Percentiles rank a stretch among this genome's conserved stretches.
Evolutionary conservation across 64 coral and sea anemone species (phyloP).

Genomic region (Porites lutea): DNA sequence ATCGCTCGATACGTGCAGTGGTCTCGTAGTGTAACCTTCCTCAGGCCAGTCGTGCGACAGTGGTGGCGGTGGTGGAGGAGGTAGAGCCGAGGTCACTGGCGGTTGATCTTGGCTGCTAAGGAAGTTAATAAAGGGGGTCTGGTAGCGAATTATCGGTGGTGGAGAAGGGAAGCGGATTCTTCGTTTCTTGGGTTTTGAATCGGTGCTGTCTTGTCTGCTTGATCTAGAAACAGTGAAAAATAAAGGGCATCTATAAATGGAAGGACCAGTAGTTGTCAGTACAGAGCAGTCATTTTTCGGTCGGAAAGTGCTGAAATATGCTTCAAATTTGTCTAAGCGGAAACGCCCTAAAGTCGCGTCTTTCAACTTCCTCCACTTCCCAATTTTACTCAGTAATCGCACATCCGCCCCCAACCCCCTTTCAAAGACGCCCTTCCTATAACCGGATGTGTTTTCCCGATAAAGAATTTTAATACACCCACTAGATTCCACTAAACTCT

Average conservation of each 20-base stretch:
- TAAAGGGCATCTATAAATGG: neutral
- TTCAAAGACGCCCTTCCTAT: too few relatives aligned
- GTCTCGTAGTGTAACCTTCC: constrained; percentile 12
- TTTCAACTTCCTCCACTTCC: too few relatives aligned
- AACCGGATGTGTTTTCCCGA: too few relatives aligned
- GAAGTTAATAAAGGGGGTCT: constrained; percentile 75
- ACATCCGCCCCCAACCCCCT: too few relatives aligned
- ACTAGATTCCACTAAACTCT: too few relatives aligned
- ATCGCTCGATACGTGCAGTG: neutral
- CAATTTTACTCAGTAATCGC: too few relatives aligned
- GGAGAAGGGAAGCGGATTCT: constrained; percentile 79
- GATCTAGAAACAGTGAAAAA: neutral
- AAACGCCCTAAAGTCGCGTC: too few relatives aligned
- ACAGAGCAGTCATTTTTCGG: too few relatives aligned
- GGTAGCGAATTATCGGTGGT: constrained; percentile 79
- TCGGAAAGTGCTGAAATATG: too few relatives aligned
- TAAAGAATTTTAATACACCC: too few relatives aligned
- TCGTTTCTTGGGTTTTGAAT: constrained; percentile 65
- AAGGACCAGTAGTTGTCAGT: neutral
- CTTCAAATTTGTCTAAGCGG: too few relatives aligned
- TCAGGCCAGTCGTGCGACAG: constrained; percentile 34
- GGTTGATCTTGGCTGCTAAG: constrained; percentile 59
- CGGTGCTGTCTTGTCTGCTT: constrained; percentile 36
- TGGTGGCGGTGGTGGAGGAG: constrained; percentile 36
- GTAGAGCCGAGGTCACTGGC: neutral